Evolutionary conservation across 2,888 invertebrate species (phyloP).

Genomic region (Oxytorus armatus): DNA sequence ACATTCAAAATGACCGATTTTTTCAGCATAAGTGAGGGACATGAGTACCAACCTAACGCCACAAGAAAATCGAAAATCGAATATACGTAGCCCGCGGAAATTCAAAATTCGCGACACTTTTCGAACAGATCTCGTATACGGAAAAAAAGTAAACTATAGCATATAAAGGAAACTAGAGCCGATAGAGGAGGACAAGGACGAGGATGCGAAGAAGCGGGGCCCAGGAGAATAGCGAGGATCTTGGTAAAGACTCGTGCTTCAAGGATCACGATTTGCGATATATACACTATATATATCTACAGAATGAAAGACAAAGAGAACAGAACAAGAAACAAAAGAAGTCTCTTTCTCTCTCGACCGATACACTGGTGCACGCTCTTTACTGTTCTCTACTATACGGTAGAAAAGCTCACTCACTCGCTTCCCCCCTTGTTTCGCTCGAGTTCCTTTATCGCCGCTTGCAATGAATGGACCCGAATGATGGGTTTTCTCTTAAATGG

Average conservation of each 20-base stretch:
- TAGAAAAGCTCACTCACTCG: slow-evolving; percentile 43
- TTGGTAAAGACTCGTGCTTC: slow-evolving; percentile 40
- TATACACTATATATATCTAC: background rate
- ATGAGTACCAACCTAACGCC: too few species aligned
- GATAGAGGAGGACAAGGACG: slow-evolving; percentile 24
- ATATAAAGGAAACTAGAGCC: slow-evolving; percentile 14
- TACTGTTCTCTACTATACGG: slow-evolving; percentile 1
- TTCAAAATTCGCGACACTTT: too few species aligned
- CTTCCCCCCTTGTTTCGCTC: slow-evolving; percentile 73
- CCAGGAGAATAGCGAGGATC: slow-evolving; percentile 49
- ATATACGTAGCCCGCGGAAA: too few species aligned
- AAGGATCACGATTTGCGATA: slow-evolving; percentile 45
- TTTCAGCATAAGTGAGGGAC: too few species aligned
- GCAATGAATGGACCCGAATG: slow-evolving; percentile 72
- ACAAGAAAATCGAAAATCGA: too few species aligned
- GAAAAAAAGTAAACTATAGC: slow-evolving; percentile 14
- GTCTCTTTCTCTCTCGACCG: slow-evolving; percentile 16
- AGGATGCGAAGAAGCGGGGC: slow-evolving; percentile 35
- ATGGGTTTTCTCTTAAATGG: slow-evolving; percentile 78
- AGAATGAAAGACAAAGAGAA: slow-evolving; percentile 2
- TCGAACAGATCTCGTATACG: too few species aligned
- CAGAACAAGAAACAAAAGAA: slow-evolving; percentile 53
- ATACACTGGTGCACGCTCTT: slow-evolving; percentile 22
- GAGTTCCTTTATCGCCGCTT: slow-evolving; percentile 74
- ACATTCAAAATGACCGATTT: too few species aligned